These are phyloP conservation scores for Astur gentilis DNA, from an alignment of 2,113 vertebrate species.

Conservation along the genomic window DNA sequence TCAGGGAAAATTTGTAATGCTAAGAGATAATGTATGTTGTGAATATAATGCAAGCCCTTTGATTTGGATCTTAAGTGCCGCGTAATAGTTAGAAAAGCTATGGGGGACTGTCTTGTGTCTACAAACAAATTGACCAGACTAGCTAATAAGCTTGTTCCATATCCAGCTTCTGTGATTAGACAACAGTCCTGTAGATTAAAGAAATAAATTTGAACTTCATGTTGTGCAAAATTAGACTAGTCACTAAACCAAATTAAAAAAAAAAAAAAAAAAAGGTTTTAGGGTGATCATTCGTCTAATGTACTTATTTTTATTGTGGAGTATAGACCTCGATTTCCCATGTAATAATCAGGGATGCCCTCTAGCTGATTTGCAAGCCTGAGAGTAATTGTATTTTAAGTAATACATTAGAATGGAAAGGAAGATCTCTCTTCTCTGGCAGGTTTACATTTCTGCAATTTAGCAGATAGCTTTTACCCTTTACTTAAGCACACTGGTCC, in stretches of 20 bases:
- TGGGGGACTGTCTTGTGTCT: not conserved
- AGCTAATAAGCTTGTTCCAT: not conserved
- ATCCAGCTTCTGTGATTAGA: not conserved
- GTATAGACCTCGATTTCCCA: not conserved
- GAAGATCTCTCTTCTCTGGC: not conserved
- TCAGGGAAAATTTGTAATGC: not conserved
- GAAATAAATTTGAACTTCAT: not conserved
- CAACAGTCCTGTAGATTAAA: not conserved
- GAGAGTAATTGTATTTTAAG: not conserved
- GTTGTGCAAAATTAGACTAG: not conserved
- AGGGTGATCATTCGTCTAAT: not conserved
- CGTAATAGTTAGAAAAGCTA: not conserved
- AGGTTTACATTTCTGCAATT: not conserved
- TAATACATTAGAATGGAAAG: not conserved
- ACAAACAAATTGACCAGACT: not conserved
- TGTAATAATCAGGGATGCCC: not conserved
- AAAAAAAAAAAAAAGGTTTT: not conserved
- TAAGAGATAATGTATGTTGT: not conserved
- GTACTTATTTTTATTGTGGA: not conserved
- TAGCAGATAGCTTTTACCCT: not conserved
- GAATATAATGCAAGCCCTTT: not conserved
- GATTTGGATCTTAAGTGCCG: not conserved
- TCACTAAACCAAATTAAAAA: not conserved
- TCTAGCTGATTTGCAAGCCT: not conserved
- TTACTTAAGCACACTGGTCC: not conserved